A percentile compares a stretch with the other conserved stretches of the same genome.
Evolutionary conservation across 2,888 invertebrate species (phyloP).

Genomic region (Digitonthophagus gazella): DNA sequence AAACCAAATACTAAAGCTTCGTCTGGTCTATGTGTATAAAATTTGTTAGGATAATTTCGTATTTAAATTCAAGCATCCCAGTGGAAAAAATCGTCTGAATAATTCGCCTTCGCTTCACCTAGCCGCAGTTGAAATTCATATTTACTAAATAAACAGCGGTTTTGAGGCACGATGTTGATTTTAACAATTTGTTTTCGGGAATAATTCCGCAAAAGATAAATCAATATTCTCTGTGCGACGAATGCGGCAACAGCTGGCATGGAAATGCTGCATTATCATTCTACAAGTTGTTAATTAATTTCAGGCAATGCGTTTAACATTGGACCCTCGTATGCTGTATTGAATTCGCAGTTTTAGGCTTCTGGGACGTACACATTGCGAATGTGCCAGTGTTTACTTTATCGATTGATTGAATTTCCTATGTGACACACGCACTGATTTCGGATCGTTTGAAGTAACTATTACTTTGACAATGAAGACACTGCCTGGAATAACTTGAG

Average conservation of each 20-base stretch:
- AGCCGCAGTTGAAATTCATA: not conserved
- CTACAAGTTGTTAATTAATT: not conserved
- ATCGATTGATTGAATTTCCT: not conserved
- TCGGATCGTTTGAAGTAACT: not conserved
- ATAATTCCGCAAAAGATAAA: not conserved
- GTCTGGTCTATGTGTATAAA: no score
- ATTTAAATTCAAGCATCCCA: not conserved
- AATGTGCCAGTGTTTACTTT: not conserved
- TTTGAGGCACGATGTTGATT: not conserved
- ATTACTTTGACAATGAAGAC: no score
- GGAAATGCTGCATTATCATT: not conserved
- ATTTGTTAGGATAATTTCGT: no score
- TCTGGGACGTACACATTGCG: not conserved
- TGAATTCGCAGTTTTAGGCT: not conserved
- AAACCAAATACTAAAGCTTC: no score
- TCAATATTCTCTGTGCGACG: not conserved
- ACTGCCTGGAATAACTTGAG: no score
- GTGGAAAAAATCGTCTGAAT: not conserved
- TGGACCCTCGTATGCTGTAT: not conserved
- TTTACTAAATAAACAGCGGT: not conserved
- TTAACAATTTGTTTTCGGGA: not conserved
- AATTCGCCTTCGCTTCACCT: not conserved
- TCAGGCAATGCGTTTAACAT: not conserved
- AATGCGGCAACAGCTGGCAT: not conserved
- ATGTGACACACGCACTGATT: not conserved